Percentiles rank a stretch among this genome's conserved stretches.
Evolutionary conservation across 2,888 invertebrate species (phyloP).

Genomic region (Stratiomys singularior): DNA sequence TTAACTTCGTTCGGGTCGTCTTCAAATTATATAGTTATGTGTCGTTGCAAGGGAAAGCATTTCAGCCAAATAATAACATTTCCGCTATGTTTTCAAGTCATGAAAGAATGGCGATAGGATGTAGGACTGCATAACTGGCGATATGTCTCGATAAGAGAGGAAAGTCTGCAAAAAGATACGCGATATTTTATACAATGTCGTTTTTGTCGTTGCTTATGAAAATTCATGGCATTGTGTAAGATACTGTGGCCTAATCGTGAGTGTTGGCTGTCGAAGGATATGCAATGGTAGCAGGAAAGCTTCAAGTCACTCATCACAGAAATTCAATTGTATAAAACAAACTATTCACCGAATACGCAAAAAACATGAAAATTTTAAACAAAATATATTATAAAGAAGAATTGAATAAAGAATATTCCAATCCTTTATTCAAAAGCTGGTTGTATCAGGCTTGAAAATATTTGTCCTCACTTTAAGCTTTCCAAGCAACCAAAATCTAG

Average conservation of each 20-base stretch:
- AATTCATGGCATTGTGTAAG: conserved; percentile 27
- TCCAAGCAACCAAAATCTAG: too few species aligned
- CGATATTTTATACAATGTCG: conserved; percentile 40
- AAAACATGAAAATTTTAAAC: too few species aligned
- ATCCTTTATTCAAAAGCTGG: too few species aligned
- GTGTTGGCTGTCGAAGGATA: neutral
- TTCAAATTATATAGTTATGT: conserved; percentile 12
- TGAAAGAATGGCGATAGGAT: conserved; percentile 3
- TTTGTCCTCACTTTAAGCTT: too few species aligned
- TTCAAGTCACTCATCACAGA: too few species aligned
- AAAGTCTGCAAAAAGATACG: conserved; percentile 23
- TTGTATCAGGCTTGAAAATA: too few species aligned
- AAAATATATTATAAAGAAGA: too few species aligned
- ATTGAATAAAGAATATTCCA: too few species aligned
- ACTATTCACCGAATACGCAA: too few species aligned
- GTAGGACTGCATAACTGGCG: conserved; percentile 48
- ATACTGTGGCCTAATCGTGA: neutral
- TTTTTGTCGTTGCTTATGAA: conserved; percentile 23
- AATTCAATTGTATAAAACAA: too few species aligned
- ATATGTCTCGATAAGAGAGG: conserved; percentile 49
- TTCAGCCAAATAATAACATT: conserved; percentile 50
- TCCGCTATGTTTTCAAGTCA: conserved; percentile 26
- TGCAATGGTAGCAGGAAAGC: conserved; percentile 23
- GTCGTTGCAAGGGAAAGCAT: neutral
- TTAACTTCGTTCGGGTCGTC: conserved; percentile 47